Base-by-base conservation (phyloP, 2,888 invertebrate species). In the Ceriagrion tenellum region DNA sequence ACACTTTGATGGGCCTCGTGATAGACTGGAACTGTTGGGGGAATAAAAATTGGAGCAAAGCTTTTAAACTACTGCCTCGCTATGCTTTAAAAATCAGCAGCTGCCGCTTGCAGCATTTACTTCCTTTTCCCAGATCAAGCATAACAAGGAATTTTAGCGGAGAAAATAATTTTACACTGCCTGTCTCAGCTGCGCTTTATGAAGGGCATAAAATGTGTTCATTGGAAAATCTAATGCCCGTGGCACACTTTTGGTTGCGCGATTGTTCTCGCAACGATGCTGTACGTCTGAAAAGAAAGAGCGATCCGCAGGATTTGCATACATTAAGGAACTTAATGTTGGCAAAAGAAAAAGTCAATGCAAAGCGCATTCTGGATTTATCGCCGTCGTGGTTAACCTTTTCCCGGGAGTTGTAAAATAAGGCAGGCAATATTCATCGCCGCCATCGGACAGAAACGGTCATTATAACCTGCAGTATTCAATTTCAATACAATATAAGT, bases 151-250 rank as follows among this genome's bases (percentile, higher is more conserved):
- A 30, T 81, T 81, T 81, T 8, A 35, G 30, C 35, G 30, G 81
- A 30, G 81, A 0, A 81, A 81, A 81, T 81, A 81, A 35, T 81
- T 81, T 81, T 35, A n/a, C 0, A 35, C 35, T 35, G 30, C 30
- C 35, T 81, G 81, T 81, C 81, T 12, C 81, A 81, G 81, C 81
- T 81, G 81, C 35, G 30, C 81, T 81, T 81, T 81, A 81, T 81
- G 81, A 35, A 81, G 81, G 81, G 16, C 81, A 35, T 81, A 81
- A 81, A 81, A 81, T 81, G 81, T 35, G 81, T 35, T 35, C 81
- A 81, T 81, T 81, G 81, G 81, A 81, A 81, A 81, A 81, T 30
- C 81, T 81, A 81, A 81, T 81, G 35, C 35, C 81, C 81, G 30
- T 26, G 81, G 81, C 81, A 81, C 81, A 81, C 35, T 30, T 81